Percentiles rank a stretch among this genome's conserved stretches.
Conservation (phyloP, 1,140 invertebrate species). For the Saxidomus purpurata region DNA sequence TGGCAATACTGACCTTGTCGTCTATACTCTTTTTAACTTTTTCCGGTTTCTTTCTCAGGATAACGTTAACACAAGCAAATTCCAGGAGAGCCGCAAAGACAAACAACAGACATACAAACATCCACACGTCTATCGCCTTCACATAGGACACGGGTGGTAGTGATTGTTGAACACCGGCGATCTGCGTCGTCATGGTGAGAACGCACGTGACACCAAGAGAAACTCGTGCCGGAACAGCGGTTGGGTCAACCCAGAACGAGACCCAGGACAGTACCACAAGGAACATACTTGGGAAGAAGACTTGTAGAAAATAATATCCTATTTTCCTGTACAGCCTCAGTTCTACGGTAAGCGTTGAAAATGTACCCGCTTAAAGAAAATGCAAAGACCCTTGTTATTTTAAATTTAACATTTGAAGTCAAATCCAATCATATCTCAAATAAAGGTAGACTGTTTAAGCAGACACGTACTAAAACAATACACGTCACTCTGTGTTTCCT, state of each 20-base stretch:
- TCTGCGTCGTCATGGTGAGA: conserved; percentile 75
- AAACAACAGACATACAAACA: conserved; percentile 96
- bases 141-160: conserved; percentile 81
- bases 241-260: conserved; percentile 94
- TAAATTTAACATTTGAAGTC: too few species aligned
- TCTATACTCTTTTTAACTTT: background rate
- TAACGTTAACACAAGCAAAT: conserved; percentile 91
- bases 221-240: conserved; percentile 89
- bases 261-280: conserved; percentile 98
- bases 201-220: conserved; percentile 87
- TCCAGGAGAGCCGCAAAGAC: conserved; percentile 94
- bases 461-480: too few species aligned
- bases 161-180: conserved; percentile 60
- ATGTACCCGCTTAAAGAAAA: conserved; percentile 66
- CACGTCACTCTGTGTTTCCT: too few species aligned
- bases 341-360: conserved; percentile 72
- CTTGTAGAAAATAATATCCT: conserved; percentile 96
- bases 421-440: too few species aligned
- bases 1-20: background rate
- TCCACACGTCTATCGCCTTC: conserved; percentile 95
- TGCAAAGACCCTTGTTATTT: too few species aligned
- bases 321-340: conserved; percentile 68
- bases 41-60: conserved; percentile 50
- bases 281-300: conserved; percentile 96
- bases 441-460: too few species aligned